Evolutionary conservation across 2,797 vertebrate species (phyloP).

Genomic region (Mus caroli): DNA sequence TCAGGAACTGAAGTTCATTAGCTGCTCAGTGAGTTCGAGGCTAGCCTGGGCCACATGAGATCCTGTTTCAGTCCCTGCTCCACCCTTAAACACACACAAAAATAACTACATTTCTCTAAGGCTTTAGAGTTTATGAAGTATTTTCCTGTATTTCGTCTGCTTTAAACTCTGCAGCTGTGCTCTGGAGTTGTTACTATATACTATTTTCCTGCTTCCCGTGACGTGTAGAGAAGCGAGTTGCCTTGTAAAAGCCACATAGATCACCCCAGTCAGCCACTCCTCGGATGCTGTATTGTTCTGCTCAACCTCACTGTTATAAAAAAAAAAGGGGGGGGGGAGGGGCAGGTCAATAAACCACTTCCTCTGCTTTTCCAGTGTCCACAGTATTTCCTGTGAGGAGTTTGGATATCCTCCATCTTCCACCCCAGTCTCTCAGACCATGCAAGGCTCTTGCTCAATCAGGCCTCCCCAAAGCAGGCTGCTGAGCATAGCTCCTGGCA

Average conservation of each 20-base stretch:
- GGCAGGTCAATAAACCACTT: slow-evolving; percentile 41
- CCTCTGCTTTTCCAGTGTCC: slow-evolving; percentile 56
- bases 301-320: background rate
- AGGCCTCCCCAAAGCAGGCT: background rate
- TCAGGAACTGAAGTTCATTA: background rate
- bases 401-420: background rate
- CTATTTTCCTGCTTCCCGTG: slow-evolving; percentile 41
- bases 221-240: slow-evolving; percentile 10
- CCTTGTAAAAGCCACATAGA: slow-evolving; percentile 39
- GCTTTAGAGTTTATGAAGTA: slow-evolving; percentile 13
- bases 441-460: background rate
- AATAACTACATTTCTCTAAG: slow-evolving; percentile 3
- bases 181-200: background rate
- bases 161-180: background rate
- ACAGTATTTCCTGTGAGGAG: slow-evolving; percentile 41
- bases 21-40: background rate
- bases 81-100: background rate
- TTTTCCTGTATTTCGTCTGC: slow-evolving; percentile 18
- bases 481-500: background rate
- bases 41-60: background rate
- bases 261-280: slow-evolving; percentile 3
- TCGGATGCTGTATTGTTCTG: slow-evolving; percentile 28
- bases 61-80: background rate
- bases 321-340: background rate
- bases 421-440: background rate